Percentiles rank a stretch among this genome's conserved stretches.
phyloP scores from a whole-genome alignment of 2,797 vertebrate species.

The Cetoscarus ocellatus region DNA sequence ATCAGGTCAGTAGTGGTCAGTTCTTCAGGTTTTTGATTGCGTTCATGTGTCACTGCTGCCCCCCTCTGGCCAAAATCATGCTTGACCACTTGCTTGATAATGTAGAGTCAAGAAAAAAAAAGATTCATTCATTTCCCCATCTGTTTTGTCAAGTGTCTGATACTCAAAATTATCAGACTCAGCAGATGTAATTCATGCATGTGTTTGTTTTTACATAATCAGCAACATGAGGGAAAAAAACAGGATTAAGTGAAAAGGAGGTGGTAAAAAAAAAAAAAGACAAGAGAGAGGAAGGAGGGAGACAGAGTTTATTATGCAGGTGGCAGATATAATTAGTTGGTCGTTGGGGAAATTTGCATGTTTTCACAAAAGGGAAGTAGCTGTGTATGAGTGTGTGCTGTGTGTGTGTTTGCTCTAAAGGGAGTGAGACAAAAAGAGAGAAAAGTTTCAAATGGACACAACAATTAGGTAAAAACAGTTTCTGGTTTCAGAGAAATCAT shows the following conservation, averaged over 20 bases:
- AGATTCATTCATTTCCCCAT: conserved; percentile 9
- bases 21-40: conserved; percentile 13
- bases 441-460: conserved; percentile 61
- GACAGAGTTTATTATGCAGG: conserved; percentile 83
- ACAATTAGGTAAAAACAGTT: conserved; percentile 57
- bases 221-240: conserved; percentile 34
- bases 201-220: neutral
- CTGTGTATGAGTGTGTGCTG: conserved; percentile 44
- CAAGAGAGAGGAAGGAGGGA: conserved; percentile 50
- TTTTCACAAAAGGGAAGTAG: conserved; percentile 88
- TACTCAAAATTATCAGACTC: neutral
- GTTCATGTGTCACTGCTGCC: conserved; percentile 67
- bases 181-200: no score
- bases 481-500: conserved; percentile 62
- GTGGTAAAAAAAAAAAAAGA: conserved; percentile 30
- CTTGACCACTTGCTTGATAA: conserved; percentile 20
- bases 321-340: conserved; percentile 89
- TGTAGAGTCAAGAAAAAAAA: neutral
- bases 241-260: conserved; percentile 26
- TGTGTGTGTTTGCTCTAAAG: conserved; percentile 20
- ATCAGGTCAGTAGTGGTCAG: conserved; percentile 46
- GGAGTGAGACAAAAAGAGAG: conserved; percentile 29
- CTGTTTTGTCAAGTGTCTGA: neutral
- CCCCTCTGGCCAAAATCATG: conserved; percentile 60
- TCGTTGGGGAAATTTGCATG: conserved; percentile 89